A percentile compares a stretch with the other conserved stretches of the same genome.
Conservation (phyloP, 2,888 invertebrate genomes). For the Drosophila nr. perissopoda region DNA sequence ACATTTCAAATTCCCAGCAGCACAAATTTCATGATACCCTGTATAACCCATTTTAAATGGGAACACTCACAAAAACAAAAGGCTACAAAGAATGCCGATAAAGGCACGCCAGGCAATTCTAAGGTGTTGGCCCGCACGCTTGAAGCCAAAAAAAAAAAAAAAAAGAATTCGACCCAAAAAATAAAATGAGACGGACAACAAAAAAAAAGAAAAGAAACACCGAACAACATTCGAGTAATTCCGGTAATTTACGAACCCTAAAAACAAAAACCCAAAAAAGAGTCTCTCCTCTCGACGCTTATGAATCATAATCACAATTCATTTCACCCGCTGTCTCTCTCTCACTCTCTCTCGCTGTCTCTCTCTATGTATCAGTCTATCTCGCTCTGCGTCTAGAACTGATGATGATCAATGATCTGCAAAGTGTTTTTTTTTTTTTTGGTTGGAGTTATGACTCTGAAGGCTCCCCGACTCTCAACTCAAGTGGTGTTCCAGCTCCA, state of each 20-base stretch:
- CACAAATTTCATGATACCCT: background rate
- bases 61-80: background rate
- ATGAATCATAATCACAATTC: slow-evolving; percentile 77
- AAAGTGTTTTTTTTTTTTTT: slow-evolving; percentile 79
- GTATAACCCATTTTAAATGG: background rate
- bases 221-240: slow-evolving; percentile 68
- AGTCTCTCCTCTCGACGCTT: slow-evolving; percentile 55
- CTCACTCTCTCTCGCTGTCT: slow-evolving; percentile 8
- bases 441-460: slow-evolving; percentile 57
- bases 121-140: slow-evolving; percentile 71
- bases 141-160: slow-evolving; percentile 36
- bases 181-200: slow-evolving; percentile 20
- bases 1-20: too few relatives aligned
- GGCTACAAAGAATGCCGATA: slow-evolving; percentile 55
- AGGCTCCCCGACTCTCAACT: slow-evolving; percentile 29
- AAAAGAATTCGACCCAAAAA: slow-evolving; percentile 24
- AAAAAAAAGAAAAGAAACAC: slow-evolving; percentile 18
- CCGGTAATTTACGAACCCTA: slow-evolving; percentile 73
- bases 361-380: slow-evolving; percentile 6
- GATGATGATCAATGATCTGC: slow-evolving; percentile 82
- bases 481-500: slow-evolving; percentile 3
- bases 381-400: slow-evolving; percentile 41
- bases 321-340: slow-evolving; percentile 14
- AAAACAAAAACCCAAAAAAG: slow-evolving; percentile 37
- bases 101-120: slow-evolving; percentile 65